Base-by-base conservation (phyloP, 2,113 vertebrate genomes). In the Urocynchramus pylzowi region DNA sequence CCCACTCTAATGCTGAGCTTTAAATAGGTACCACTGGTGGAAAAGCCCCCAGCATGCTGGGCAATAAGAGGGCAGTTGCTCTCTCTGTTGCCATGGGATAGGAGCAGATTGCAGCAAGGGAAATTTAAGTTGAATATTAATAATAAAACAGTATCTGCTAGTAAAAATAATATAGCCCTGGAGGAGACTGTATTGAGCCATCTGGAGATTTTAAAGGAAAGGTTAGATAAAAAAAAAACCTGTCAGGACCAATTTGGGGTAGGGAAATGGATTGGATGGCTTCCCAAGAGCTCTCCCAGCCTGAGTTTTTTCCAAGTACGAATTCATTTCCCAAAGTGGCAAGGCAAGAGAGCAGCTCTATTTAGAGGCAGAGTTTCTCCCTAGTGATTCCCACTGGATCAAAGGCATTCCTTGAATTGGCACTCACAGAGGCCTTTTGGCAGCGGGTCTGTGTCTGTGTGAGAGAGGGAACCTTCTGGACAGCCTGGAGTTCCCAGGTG, bases 281-380 rank as follows among this genome's bases (percentile, higher is more conserved):
- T 95, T 97, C 93, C 94, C 94, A 78, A 92, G 80, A 78, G 65
- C 73, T 84, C 86, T 93, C 86, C 76, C 80, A 95, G 93, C 64
- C 86, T 42, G 86, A 50, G 41, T 87, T 96, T 92, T 92, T 97
- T 97, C 95, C 41, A 1, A 93, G 84, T 47, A 89, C 83, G 89
- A 89, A 95, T 95, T 95, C 80, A 95, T 95, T 96, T 96, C 96
- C 95, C 95, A 95, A 93, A 93, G 95, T 87, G 91, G 94, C 68
- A 92, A 94, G 54, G 88, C 90, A 89, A 86, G 92, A 90, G 86
- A 80, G 47, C 76, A 67, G 86, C 89, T 90, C 76, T 26, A 59
- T 86, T 96, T 89, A 93, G 89, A 95, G 89, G 60, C 85, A 80
- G 76, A 80, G 68, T 86, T 95, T 90, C 90, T 92, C 57, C 57